Percentiles rank a stretch among this genome's conserved stretches.
phyloP scores from a whole-genome alignment of 2,797 vertebrate genomes.

The Sebastes paucispinis region DNA sequence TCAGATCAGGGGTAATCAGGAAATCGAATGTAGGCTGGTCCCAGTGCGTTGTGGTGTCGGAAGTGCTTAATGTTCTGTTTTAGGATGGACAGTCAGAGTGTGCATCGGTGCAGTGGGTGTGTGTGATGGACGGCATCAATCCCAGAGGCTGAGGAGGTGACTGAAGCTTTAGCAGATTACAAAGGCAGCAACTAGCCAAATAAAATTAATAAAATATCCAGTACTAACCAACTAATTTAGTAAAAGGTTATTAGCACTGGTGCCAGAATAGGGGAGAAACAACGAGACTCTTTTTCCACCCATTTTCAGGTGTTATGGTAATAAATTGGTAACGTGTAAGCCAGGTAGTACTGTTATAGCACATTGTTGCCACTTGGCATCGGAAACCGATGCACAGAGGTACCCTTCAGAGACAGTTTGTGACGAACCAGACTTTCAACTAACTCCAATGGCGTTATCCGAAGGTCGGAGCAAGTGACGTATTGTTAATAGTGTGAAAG shows the following conservation, averaged over 20 bases:
- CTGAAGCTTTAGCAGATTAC: not conserved
- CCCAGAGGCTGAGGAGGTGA: not conserved
- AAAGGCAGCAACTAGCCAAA: not conserved
- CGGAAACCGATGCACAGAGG: too few species aligned
- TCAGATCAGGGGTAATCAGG: constrained; percentile 28
- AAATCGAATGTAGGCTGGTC: constrained; percentile 35
- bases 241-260: not conserved
- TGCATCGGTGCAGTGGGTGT: not conserved
- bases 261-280: too few species aligned
- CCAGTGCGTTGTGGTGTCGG: not conserved
- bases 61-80: not conserved
- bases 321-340: too few species aligned
- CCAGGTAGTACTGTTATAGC: too few species aligned
- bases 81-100: not conserved
- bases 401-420: too few species aligned
- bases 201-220: not conserved
- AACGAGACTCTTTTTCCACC: too few species aligned
- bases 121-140: not conserved
- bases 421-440: too few species aligned
- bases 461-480: too few species aligned
- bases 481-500: too few species aligned
- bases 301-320: too few species aligned
- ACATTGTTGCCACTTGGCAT: too few species aligned
- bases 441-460: too few species aligned
- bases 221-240: not conserved